Base-by-base conservation (phyloP, 2,888 invertebrate genomes). In the Amiota communis region DNA sequence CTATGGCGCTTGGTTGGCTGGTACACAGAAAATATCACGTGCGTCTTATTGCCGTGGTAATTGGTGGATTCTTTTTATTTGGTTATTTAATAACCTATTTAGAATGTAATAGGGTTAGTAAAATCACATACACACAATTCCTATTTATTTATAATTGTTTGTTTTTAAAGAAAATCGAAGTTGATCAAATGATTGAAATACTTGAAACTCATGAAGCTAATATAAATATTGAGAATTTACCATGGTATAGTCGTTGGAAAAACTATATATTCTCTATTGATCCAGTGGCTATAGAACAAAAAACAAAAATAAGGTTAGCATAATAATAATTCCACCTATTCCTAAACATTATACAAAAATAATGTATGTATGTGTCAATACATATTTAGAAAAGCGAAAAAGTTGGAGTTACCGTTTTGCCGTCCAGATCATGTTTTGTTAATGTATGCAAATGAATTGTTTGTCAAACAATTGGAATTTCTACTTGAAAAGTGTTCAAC, bases 351-450 rank as follows among this genome's bases (percentile, higher is more conserved):
- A 63, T 53, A 20, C 10, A 53, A 23, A 46, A 15, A 0, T 8
- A 53, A 1, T 48, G n/a, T 65, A 10, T 68, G 13, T 72, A 17
- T 65, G 10, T 68, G 13, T 72, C 79, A 46, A 9, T 63, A 81
- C 77, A 0, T 74, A n/a, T n/a, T n/a, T n/a, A 89, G 88, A 65
- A 82, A 86, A 73, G 75, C 86, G 0, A 79, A 78, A 47, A 84
- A 82, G 75, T 8, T 87, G 0, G 81, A 79, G 13, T 36, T 87
- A 17, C 77, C 78, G 0, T 86, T 78, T 74, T 89, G 89, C 68
- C 82, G 87, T 13, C 89, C 90, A 0, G 90, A 89, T 80, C 81
- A 86, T 49, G 89, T 89, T 0, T 71, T 88, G 2, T 59, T 88
- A 11, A 79, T 82, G 72, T 89, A 89, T 70, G 64, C 77, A 1